Evolutionary conservation across 2,113 vertebrate species (phyloP).

Genomic region (Pituophis catenifer): DNA sequence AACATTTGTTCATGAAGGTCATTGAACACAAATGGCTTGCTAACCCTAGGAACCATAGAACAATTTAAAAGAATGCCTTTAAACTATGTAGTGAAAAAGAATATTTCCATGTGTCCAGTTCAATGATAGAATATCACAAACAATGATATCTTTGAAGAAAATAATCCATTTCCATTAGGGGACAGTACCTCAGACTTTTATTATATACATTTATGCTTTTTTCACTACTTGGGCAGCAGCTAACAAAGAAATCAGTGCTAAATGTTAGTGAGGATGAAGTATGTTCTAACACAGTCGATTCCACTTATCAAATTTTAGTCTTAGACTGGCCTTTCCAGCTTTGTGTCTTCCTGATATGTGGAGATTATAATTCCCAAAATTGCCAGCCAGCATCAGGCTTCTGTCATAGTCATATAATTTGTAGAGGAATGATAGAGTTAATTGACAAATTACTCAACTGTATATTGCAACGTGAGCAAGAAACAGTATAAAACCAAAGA

Average conservation of each 20-base stretch:
- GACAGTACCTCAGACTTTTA: background rate
- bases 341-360: background rate
- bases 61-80: slow-evolving; percentile 42
- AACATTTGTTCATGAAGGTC: slow-evolving; percentile 75
- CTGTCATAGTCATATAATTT: slow-evolving; percentile 36
- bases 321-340: background rate
- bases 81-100: background rate
- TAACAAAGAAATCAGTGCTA: background rate
- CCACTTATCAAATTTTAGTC: background rate
- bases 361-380: background rate
- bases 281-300: background rate
- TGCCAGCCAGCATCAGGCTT: slow-evolving; percentile 15
- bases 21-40: slow-evolving; percentile 66
- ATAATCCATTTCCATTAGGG: background rate
- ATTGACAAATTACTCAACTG: slow-evolving; percentile 53
- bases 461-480: slow-evolving; percentile 36
- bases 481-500: slow-evolving; percentile 6
- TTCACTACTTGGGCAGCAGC: background rate
- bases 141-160: background rate
- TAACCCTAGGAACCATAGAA: slow-evolving; percentile 57
- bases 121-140: background rate
- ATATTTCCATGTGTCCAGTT: background rate
- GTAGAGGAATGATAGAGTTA: slow-evolving; percentile 45
- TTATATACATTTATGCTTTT: background rate
- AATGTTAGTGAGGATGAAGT: too few species aligned